Evolutionary conservation across 2,113 vertebrate species (phyloP).

Genomic region (Notarius lentiginosus): DNA sequence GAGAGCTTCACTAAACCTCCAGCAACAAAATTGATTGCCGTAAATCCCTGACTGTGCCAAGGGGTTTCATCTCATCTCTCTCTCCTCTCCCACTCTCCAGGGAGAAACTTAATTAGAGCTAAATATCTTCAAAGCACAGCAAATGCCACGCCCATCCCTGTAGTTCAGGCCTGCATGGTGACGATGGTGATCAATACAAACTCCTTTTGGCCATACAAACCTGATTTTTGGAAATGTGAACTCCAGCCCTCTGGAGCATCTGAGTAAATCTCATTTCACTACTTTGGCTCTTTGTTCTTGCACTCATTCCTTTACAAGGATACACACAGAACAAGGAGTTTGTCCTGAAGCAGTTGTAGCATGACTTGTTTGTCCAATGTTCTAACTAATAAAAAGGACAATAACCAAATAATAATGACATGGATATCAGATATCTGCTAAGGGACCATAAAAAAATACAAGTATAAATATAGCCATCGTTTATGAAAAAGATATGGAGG

Average conservation of each 20-base stretch:
- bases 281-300: background rate
- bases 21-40: constrained; percentile 55
- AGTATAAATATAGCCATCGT: background rate
- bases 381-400: background rate
- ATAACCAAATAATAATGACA: background rate
- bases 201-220: constrained; percentile 55
- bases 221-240: constrained; percentile 37
- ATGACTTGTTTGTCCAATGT: background rate
- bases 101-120: constrained; percentile 76
- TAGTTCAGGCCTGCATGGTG: constrained; percentile 50
- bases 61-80: constrained; percentile 56
- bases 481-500: background rate
- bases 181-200: constrained; percentile 64
- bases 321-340: background rate
- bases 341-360: background rate
- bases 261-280: constrained; percentile 25
- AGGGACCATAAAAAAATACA: background rate
- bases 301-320: background rate
- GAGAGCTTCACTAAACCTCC: constrained; percentile 31
- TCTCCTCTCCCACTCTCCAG: constrained; percentile 56
- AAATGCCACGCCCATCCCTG: constrained; percentile 55
- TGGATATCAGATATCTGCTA: background rate
- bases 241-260: background rate
- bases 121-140: constrained; percentile 74
- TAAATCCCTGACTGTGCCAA: constrained; percentile 43